phyloP scores from a whole-genome alignment of 2,888 invertebrate genomes.

The Celastrina argiolus region DNA sequence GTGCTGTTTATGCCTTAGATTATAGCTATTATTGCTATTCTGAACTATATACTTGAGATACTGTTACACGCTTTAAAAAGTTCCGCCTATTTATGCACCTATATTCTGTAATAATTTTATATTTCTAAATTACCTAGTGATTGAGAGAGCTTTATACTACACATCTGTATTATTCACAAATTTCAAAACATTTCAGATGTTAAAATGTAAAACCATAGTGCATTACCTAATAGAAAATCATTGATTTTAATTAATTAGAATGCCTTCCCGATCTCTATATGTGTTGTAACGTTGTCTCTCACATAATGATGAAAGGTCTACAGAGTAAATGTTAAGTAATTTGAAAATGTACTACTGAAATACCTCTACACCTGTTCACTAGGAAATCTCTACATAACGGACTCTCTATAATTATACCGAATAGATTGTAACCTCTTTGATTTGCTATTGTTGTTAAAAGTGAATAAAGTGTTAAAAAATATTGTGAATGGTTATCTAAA shows the following conservation, averaged over 20 bases:
- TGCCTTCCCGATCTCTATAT: not conserved
- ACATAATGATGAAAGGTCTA: slow-evolving; percentile 2
- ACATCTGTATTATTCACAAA: not conserved
- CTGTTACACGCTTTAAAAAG: not conserved
- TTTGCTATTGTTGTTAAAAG: not conserved
- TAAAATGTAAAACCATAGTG: slow-evolving; percentile 17
- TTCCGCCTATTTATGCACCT: not conserved
- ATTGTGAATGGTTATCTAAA: not conserved
- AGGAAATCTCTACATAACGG: not conserved
- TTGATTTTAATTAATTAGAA: not conserved
- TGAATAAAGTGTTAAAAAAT: not conserved
- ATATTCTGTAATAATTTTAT: not conserved
- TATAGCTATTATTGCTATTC: not conserved
- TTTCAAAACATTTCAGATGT: slow-evolving; percentile 5
- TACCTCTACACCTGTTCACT: not conserved
- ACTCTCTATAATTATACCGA: no score
- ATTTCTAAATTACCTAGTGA: not conserved
- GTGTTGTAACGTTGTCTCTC: slow-evolving; percentile 6
- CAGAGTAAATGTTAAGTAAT: not conserved
- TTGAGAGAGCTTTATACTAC: not conserved
- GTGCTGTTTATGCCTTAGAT: not conserved
- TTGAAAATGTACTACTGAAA: not conserved
- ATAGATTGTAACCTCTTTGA: not conserved
- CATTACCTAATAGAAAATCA: not conserved
- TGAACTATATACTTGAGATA: not conserved